Evolutionary conservation across 2,888 invertebrate genomes (phyloP), one percentile per base, ranked within the genome.

Genomic region (Eucriotettix oculatus): DNA sequence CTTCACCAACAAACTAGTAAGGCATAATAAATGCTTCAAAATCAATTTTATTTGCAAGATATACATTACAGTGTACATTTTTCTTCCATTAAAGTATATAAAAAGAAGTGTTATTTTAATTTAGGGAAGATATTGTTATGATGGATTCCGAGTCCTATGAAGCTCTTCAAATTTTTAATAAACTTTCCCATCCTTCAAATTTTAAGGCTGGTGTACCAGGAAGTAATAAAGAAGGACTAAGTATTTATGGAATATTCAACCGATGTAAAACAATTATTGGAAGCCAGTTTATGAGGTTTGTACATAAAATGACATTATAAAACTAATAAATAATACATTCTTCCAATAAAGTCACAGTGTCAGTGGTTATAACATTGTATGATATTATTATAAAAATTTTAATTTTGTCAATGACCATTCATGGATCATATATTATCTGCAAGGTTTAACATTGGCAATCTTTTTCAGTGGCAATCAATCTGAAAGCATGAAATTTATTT

Each of bases 91-190:
- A 10, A 14, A 40, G 16, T 11, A 44, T 42, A 10, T 61, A 55
- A n/a, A n/a, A 14, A 54, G 52, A 12, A 10, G 16, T 40, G 17
- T 40, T 9, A 42, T 58, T 14, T 10, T 59, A 61, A 63, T 53
- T 64, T 63, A 88, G 88, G 63, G 76, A 79, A 57, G 80, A 86
- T 68, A 77, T 85, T 67, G 82, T 90, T 16, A 79, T 81, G 64
- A 77, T 90, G 62, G 87, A 88, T 72, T 79, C 81, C 48, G 83
- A 84, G 64, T 83, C 85, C 0, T 87, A 84, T 71, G 80, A 80
- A 61, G 85, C 86, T 0, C 75, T 94, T 52, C 86, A 90, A 71
- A 84, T 94, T 64, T 88, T 92, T 71, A 81, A 83, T 63, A 76
- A 79, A 3, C 78, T 82, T 58, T 76, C 81, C 1, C 89, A 90